Percentiles rank a stretch among this genome's conserved stretches.
These are phyloP conservation scores for Brachystomella parvula DNA, from an alignment of 1,140 invertebrate genomes.

Conservation along the genomic window DNA sequence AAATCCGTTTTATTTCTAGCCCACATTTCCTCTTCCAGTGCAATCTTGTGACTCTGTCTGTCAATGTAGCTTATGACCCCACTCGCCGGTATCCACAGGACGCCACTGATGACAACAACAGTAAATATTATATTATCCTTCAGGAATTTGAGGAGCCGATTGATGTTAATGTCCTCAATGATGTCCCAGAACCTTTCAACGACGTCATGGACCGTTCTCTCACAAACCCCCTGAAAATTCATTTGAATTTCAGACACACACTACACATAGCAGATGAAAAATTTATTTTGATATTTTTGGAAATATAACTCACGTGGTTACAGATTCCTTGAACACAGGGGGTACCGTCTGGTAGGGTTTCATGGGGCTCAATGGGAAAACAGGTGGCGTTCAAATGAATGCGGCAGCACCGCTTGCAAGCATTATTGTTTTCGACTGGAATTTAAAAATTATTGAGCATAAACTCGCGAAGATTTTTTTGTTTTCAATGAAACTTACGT, in stretches of 20 bases:
- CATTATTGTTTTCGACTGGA: slow-evolving; percentile 58
- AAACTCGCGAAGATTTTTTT: not conserved
- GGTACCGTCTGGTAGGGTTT: slow-evolving; percentile 83
- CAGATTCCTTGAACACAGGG: slow-evolving; percentile 94
- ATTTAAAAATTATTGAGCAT: slow-evolving; percentile 32
- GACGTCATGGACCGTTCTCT: slow-evolving; percentile 89
- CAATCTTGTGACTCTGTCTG: slow-evolving; percentile 48
- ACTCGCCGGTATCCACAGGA: slow-evolving; percentile 87
- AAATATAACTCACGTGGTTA: slow-evolving; percentile 60
- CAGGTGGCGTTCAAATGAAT: slow-evolving; percentile 84
- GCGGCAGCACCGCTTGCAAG: slow-evolving; percentile 82
- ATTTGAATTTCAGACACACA: not conserved
- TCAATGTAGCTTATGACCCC: slow-evolving; percentile 72
- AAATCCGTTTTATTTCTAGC: slow-evolving; percentile 50
- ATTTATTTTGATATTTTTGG: slow-evolving; percentile 16
- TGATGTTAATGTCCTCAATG: slow-evolving; percentile 91
- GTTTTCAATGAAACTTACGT: slow-evolving; percentile 51
- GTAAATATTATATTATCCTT: slow-evolving; percentile 84
- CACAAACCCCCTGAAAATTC: slow-evolving; percentile 70
- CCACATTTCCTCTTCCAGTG: slow-evolving; percentile 51
- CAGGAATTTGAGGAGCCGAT: slow-evolving; percentile 76
- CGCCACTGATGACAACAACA: slow-evolving; percentile 73
- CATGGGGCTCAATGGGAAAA: slow-evolving; percentile 74
- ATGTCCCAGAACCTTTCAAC: slow-evolving; percentile 94
- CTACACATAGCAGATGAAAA: slow-evolving; percentile 20